Base-by-base conservation (phyloP, 2,888 invertebrate genomes). In the Drosophila pegasa region DNA sequence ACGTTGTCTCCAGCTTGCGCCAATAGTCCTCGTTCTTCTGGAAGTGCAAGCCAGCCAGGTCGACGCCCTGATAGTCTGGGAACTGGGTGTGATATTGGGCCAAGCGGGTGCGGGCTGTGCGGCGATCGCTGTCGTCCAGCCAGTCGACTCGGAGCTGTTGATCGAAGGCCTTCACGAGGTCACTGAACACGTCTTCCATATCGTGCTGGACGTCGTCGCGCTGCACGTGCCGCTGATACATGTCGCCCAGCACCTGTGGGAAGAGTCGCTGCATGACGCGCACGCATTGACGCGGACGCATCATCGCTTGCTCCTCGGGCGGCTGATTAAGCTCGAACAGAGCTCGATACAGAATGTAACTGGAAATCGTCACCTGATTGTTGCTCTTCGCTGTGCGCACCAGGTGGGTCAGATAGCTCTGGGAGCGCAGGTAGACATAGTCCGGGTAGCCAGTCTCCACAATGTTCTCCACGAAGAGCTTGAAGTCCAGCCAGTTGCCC, bases 311-410 rank as follows among this genome's bases (percentile, higher is more conserved):
- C 4, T 64, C 80, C 48, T 70, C 66, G 3, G 77, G 52, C 3
- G 58, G 60, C 29, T 82, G 70, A 45, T 83, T 74, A 0, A 87
- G 62, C 55, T 75, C 76, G 43, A 79, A 18, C 20, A 91, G 40
- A 0, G 89, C 89, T 0, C 87, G 66, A 60, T 91, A 91, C 56
- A 91, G 77, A 12, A 91, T 89, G 54, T 91, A 91, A 9, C 91
- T 80, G 10, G 89, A 79, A 1, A 91, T 72, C 0, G 87, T 82
- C 2, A 85, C 75, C 1, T 77, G 83, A 3, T 83, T 65, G 33
- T 78, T 81, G 4, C 31, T 59, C 25, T 71, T 85, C 0, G 81
- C 33, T 0, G 85, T 75, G 20, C 61, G 77, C 18, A 76, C 80
- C 58, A 91, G 50, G 29, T 91, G 87, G 0, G 58, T 50, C 5